Evolutionary conservation across 2,113 vertebrate species (phyloP).

Genomic region (Lonchura striata): DNA sequence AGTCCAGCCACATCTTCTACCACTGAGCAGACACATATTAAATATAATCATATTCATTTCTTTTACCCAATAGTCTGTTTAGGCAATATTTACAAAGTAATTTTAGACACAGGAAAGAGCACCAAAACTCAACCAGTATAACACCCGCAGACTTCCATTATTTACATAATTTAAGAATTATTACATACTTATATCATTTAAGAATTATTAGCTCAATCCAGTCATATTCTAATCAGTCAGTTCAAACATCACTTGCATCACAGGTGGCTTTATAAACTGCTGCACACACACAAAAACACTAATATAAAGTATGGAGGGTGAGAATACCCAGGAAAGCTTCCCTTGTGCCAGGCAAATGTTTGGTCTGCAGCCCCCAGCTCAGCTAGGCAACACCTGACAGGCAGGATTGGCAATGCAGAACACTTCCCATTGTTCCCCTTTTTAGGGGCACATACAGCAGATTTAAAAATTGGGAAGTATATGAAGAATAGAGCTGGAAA

Average conservation of each 20-base stretch:
- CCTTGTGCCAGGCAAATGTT: background rate
- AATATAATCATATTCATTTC: background rate
- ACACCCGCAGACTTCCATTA: background rate
- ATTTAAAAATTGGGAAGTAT: background rate
- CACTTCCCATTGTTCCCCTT: background rate
- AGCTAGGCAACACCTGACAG: accelerated
- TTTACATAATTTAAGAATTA: background rate
- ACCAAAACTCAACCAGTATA: background rate
- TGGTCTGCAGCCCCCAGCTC: background rate
- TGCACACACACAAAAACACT: background rate
- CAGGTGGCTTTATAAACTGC: background rate
- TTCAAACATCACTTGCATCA: background rate
- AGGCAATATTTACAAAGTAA: background rate
- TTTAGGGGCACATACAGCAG: background rate
- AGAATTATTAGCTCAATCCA: background rate
- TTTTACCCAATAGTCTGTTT: background rate
- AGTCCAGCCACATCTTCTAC: background rate
- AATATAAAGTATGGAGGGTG: background rate
- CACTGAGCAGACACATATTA: background rate
- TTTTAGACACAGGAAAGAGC: background rate
- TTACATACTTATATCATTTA: background rate
- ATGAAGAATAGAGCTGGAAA: background rate
- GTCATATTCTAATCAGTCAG: background rate
- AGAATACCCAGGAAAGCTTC: background rate
- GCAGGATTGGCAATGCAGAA: accelerated